Conservation (phyloP, 2,113 vertebrate species). For the Lipotes vexillifer region DNA sequence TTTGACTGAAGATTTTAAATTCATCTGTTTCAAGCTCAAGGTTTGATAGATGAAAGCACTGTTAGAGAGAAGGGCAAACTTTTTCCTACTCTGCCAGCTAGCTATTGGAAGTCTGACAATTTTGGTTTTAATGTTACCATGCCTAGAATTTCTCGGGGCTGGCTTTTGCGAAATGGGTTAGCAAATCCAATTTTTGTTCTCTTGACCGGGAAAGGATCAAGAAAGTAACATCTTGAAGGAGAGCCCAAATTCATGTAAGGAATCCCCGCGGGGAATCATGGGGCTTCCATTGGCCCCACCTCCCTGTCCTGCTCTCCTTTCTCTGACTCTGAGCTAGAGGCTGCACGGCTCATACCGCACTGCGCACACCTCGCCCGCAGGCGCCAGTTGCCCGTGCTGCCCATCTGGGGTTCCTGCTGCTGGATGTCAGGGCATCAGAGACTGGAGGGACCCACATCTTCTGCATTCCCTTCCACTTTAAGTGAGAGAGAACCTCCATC, state of each 20-base stretch:
- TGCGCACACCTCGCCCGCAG: fast-evolving
- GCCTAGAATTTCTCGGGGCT: background rate
- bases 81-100: background rate
- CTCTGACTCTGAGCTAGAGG: fast-evolving
- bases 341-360: background rate
- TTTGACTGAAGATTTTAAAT: background rate
- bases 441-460: background rate
- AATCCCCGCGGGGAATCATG: background rate
- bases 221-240: too few species aligned
- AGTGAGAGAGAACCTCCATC: background rate
- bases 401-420: too few species aligned
- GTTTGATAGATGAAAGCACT: too few species aligned
- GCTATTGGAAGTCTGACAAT: background rate
- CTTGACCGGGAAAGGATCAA: background rate
- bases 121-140: background rate
- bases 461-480: constrained; percentile 47
- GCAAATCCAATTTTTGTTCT: background rate
- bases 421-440: background rate
- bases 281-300: fast-evolving
- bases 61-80: background rate
- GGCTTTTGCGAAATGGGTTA: background rate
- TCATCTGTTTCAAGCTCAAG: background rate
- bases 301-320: fast-evolving
- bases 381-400: background rate
- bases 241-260: fast-evolving